Evolutionary conservation across 2,113 vertebrate genomes (phyloP), one percentile per base, ranked within the genome.

Genomic region (Rhineura floridana): DNA sequence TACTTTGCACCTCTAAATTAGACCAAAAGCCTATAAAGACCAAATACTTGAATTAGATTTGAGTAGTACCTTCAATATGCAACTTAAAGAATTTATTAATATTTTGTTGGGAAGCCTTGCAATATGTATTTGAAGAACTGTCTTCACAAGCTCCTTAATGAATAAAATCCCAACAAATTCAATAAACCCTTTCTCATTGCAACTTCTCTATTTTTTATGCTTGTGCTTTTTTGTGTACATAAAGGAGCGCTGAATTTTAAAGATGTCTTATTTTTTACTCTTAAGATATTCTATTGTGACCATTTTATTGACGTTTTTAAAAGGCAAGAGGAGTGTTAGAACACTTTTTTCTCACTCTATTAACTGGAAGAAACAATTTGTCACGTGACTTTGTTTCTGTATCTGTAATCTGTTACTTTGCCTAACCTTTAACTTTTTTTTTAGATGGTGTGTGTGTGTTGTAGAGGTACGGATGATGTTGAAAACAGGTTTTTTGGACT

Each of bases 271-370:
- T n/a, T 81, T 87, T 73, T 52, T 21, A 81, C 63, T 50, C 3
- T 48, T 78, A 81, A 70, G 36, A 65, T 81, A 11, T 65, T 81
- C 85, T 87, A 79, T 13, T 89, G 85, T 79, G 89, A 44, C 55
- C 36, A 70, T 90, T 88, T 52, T 75, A 50, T 15, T n/a, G 89
- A 81, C 65, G 80, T 52, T 90, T 91, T 67, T 88, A 87, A 93
- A 89, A 39, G 85, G 78, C 67, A 87, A 84, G 63, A 84, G 89
- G 36, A 84, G 65, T 63, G 23, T 89, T 86, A 88, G n/a, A 55
- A 88, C 33, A 76, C 33, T 89, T 86, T 79, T n/a, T 84, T 86
- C 84, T 72, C 1, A 17, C 39, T 33, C 17, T 17, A n/a, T 36
- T 63, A 39, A 87, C n/a, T 81, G 83, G 85, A 92, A 81, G 8